A percentile compares a stretch with the other conserved stretches of the same genome.
phyloP scores from a whole-genome alignment of 2,888 invertebrate species.

The Monoplex corrugatus region DNA sequence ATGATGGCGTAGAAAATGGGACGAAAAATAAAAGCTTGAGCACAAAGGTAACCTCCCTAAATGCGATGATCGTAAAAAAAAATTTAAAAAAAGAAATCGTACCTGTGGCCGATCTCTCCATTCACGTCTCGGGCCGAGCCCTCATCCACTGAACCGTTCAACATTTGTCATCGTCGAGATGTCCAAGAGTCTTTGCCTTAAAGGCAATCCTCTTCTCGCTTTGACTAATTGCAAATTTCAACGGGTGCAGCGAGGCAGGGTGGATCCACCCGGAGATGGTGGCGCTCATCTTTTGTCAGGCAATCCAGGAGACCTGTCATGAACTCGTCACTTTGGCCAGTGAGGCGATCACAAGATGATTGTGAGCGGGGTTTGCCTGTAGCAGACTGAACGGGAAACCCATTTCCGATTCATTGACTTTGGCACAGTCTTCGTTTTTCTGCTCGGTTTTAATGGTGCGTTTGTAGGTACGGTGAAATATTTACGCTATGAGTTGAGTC shows the following conservation, averaged over 20 bases:
- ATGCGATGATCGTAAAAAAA: too few relatives aligned
- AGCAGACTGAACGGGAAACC: not conserved
- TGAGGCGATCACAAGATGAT: not conserved
- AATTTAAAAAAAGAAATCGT: too few relatives aligned
- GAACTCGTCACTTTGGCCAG: not conserved
- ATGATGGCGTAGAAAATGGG: too few relatives aligned
- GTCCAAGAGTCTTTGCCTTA: not conserved
- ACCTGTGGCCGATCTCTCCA: too few relatives aligned
- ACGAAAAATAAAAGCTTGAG: too few relatives aligned
- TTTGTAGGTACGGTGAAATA: too few relatives aligned
- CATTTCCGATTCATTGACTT: too few relatives aligned
- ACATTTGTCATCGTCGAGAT: not conserved
- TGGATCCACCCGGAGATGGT: not conserved
- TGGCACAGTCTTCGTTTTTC: too few relatives aligned
- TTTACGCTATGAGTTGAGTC: not conserved
- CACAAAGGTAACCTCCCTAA: too few relatives aligned
- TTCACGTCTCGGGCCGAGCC: too few relatives aligned
- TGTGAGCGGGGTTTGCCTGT: not conserved
- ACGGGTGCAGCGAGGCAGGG: conserved; percentile 16
- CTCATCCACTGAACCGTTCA: not conserved
- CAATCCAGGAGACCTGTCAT: not conserved
- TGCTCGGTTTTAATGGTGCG: too few relatives aligned
- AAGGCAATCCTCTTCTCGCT: not conserved
- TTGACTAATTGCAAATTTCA: not conserved
- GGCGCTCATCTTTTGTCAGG: not conserved